Percentiles rank a stretch among this genome's conserved stretches.
Evolutionary conservation across 2,797 vertebrate species (phyloP).

Genomic region (Dipus sagitta): DNA sequence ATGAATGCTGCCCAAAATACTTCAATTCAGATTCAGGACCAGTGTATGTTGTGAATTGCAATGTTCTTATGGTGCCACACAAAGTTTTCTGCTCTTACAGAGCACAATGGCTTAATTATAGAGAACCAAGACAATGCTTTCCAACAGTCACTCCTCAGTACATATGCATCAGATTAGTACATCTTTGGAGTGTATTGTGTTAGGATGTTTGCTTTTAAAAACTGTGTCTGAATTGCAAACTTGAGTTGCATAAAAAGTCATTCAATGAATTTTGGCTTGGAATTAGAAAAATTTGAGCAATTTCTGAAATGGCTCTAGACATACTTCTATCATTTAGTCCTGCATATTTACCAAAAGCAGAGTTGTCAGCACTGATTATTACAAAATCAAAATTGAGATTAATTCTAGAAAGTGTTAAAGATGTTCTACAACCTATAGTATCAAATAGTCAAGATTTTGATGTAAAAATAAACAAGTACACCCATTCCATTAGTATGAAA

Average conservation of each 20-base stretch:
- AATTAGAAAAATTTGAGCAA: background rate
- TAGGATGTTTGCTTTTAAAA: background rate
- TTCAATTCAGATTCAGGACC: background rate
- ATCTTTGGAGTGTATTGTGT: background rate
- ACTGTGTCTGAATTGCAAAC: background rate
- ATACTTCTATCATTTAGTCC: background rate
- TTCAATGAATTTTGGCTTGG: background rate
- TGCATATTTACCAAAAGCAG: background rate
- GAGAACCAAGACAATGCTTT: background rate
- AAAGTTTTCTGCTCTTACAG: background rate
- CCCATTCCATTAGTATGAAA: background rate
- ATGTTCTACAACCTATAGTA: background rate
- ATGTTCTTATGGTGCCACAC: background rate
- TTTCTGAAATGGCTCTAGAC: background rate
- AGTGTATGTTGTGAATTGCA: background rate
- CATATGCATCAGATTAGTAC: background rate
- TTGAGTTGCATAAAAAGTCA: background rate
- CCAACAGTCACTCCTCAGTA: background rate
- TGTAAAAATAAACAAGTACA: background rate
- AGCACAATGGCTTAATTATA: background rate
- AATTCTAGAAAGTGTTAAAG: background rate
- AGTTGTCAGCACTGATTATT: background rate
- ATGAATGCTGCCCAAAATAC: background rate
- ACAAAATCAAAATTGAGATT: background rate
- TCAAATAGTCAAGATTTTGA: background rate